Base-by-base conservation (phyloP, 1,140 invertebrate species). In the Lethrus apterus region DNA sequence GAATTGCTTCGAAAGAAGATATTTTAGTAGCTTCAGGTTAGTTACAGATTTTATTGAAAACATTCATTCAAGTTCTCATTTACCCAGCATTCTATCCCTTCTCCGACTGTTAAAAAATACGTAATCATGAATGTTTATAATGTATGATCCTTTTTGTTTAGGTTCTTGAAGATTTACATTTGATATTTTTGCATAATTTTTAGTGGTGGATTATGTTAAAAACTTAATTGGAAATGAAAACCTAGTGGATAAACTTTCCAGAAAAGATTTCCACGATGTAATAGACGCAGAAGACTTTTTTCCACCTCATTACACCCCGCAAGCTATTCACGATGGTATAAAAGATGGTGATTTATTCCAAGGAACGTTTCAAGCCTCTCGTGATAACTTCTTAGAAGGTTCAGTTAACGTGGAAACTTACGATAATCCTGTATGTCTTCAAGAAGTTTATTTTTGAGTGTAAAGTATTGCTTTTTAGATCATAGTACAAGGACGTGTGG, bases 321-420 rank as follows among this genome's bases (percentile, higher is more conserved):
- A 72, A 1, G 79, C 89, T 59, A 70, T 89, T 20, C 84, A 93
- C 46, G 70, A 77, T 8, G 90, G 90, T 1, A 80, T 98, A 24
- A 85, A 86, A 63, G 75, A 70, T 55, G 89, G 88, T 10, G 80
- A 77, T 58, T 70, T 88, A 19, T 58, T 84, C 17, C 91, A 97
- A 68, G 94, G 93, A 9, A 78, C 81, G 1, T 93, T 92, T 67
- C 74, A 80, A 44, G 83, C 85, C 3, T 89, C 86, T 2, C 72
- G 86, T 48, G 90, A 95, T 58, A 99, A 98, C 70, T 98, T 90
- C 64, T 71, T 96, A 1, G 94, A 99, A 73, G 95, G 89, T n/a
- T 84, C 72, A 57, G 89, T 95, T 7, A 84, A 78, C 65, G 79
- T 93, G 1, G 86, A 86, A 59, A 75, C 76, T 11, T 78, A 75